Evolutionary conservation across 2,797 vertebrate species (phyloP), one percentile per base, ranked within the genome.

Genomic region (Onychomys leucogaster): DNA sequence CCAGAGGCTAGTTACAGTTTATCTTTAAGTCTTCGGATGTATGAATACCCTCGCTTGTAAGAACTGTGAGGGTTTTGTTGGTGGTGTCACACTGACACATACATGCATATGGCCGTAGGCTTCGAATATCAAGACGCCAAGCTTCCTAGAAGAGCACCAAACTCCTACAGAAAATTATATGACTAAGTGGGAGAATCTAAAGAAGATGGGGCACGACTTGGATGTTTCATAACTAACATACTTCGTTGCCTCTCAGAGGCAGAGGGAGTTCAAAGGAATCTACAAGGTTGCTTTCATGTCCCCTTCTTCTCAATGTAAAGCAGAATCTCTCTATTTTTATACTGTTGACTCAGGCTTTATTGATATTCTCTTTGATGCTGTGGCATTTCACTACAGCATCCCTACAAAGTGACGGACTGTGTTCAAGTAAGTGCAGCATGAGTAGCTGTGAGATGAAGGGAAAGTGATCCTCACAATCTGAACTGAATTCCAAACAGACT

Each of bases 251-350:
- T 95, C 75, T 75, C 34, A 49, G 78, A 23, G 77, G 77, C 34
- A 27, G 13, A 78, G 19, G 32, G 87, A 69, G 49, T 87, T 96
- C 89, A 89, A 89, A 97, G 41, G 84, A 88, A 43, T 92, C 69
- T 49, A 46, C 49, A 95, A 71, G 85, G 75, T 87, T 86, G 19
- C 46, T 91, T 94, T 86, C n/a, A 81, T 75, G 25, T 37, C 94
- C 27, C 43, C 92, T 89, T 97, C 88, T 89, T 96, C 88, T 93
- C 76, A 90, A 65, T 71, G 96, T 97, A 82, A 82, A 95, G 87
- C 82, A 93, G 84, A 86, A 96, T 88, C 32, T 41, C 89, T 92
- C 2, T 75, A 88, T 88, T 95, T 85, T 97, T 81, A 46, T 67
- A 73, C 37, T 71, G 78, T 92, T 91, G 82, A 91, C 52, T 92